phyloP scores from a whole-genome alignment of 2,113 vertebrate species.

The Prolemur simus region DNA sequence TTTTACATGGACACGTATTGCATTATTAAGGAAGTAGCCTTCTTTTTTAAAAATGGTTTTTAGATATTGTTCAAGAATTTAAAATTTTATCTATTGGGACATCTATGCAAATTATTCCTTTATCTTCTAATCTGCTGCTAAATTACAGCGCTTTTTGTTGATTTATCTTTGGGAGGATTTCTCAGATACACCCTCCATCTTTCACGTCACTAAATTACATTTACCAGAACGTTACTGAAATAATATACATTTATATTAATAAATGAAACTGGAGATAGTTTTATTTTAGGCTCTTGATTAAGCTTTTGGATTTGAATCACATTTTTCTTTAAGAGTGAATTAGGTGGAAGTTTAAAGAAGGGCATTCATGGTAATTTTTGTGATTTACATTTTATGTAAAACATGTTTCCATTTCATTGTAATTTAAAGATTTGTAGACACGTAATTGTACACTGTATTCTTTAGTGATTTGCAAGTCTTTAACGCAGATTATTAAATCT shows the following conservation, averaged over 20 bases:
- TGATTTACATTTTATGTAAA: background rate
- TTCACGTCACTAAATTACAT: background rate
- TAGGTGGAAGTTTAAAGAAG: background rate
- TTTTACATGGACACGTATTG: background rate
- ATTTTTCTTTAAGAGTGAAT: background rate
- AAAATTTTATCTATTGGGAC: background rate
- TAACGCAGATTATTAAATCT: background rate
- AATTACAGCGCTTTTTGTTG: background rate
- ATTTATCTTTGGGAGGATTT: background rate
- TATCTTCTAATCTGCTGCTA: background rate
- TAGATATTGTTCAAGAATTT: background rate
- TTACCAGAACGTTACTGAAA: background rate
- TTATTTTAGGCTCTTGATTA: background rate
- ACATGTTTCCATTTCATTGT: background rate
- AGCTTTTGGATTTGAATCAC: background rate
- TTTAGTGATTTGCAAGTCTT: background rate
- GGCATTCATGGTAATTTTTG: background rate
- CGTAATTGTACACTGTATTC: background rate
- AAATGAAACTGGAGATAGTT: background rate
- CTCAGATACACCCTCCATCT: background rate
- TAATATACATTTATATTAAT: background rate
- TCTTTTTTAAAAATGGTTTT: background rate
- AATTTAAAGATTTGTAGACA: background rate
- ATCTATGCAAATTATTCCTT: background rate
- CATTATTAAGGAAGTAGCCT: background rate